A percentile compares a stretch with the other conserved stretches of the same genome.
phyloP scores from a whole-genome alignment of 1,140 invertebrate species.

The Linepithema humile region DNA sequence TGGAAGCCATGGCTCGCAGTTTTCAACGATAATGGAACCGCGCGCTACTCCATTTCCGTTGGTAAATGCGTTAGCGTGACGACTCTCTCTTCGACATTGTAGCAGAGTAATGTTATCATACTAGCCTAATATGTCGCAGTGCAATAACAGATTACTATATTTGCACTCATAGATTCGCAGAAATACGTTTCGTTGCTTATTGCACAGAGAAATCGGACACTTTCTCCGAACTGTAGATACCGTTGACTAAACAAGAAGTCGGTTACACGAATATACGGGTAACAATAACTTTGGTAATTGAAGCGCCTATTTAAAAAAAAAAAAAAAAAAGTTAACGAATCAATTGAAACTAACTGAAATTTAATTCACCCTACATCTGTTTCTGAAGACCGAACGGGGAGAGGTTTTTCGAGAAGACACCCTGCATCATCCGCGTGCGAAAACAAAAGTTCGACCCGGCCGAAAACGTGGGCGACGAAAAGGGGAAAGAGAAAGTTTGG shows the following conservation, averaged over 20 bases:
- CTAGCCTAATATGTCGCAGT: no score
- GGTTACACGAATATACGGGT: not conserved
- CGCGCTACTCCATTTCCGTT: slow-evolving; percentile 28
- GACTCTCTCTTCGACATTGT: not conserved
- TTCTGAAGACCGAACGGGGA: not conserved
- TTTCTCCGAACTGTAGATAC: not conserved
- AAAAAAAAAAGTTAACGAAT: not conserved
- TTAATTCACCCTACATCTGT: not conserved
- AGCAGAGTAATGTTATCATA: not conserved
- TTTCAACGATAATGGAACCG: slow-evolving; percentile 49
- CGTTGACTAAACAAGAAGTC: not conserved
- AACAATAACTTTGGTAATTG: no score
- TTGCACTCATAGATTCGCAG: not conserved
- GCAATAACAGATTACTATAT: not conserved
- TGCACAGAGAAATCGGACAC: not conserved
- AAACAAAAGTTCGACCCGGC: slow-evolving; percentile 1
- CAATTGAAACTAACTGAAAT: slow-evolving; percentile 6
- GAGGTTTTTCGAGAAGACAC: not conserved
- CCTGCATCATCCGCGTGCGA: not conserved
- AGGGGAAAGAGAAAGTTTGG: slow-evolving; percentile 11
- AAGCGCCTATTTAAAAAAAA: no score
- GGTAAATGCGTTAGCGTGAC: slow-evolving; percentile 6
- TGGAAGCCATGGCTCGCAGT: slow-evolving; percentile 8
- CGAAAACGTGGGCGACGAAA: not conserved
- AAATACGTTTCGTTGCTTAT: not conserved